These are phyloP conservation scores for Antitype chi DNA, from an alignment of 2,888 invertebrate genomes.

Conservation along the genomic window DNA sequence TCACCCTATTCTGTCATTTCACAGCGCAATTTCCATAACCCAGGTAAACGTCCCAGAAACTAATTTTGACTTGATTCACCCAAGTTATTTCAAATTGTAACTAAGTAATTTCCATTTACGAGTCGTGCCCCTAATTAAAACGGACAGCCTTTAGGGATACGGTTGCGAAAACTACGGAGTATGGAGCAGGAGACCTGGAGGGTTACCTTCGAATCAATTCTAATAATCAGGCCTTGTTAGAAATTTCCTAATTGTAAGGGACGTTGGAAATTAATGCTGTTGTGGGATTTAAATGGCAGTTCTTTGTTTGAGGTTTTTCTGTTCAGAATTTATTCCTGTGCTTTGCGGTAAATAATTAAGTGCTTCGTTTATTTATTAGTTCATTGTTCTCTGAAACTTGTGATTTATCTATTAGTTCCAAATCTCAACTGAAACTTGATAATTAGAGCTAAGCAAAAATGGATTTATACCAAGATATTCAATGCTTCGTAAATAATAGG, in stretches of 20 bases:
- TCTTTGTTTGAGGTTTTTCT: slow-evolving; percentile 32
- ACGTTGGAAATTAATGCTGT: slow-evolving; percentile 31
- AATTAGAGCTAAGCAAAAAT: neutral
- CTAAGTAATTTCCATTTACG: slow-evolving; percentile 60
- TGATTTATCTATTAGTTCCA: neutral
- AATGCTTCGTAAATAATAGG: neutral
- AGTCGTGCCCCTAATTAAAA: slow-evolving; percentile 63
- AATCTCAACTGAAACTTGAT: neutral
- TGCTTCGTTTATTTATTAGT: neutral
- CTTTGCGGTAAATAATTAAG: neutral
- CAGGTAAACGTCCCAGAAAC: slow-evolving; percentile 55
- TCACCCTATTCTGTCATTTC: slow-evolving; percentile 25
- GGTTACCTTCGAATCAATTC: slow-evolving; percentile 60
- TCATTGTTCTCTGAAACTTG: neutral
- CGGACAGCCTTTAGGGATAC: slow-evolving; percentile 55
- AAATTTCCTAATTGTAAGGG: slow-evolving; percentile 53
- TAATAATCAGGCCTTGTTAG: slow-evolving; percentile 62
- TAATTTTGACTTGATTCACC: slow-evolving; percentile 53
- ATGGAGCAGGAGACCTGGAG: slow-evolving; percentile 39
- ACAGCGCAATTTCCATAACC: slow-evolving; percentile 32
- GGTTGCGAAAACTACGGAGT: slow-evolving; percentile 49
- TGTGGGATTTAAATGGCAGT: slow-evolving; percentile 35
- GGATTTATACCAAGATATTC: neutral
- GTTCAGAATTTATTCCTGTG: slow-evolving; percentile 7
- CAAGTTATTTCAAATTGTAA: slow-evolving; percentile 58